Percentiles rank a stretch among this genome's conserved stretches.
Evolutionary conservation across 1,140 invertebrate genomes (phyloP).

Genomic region (Hormaphis cornu): DNA sequence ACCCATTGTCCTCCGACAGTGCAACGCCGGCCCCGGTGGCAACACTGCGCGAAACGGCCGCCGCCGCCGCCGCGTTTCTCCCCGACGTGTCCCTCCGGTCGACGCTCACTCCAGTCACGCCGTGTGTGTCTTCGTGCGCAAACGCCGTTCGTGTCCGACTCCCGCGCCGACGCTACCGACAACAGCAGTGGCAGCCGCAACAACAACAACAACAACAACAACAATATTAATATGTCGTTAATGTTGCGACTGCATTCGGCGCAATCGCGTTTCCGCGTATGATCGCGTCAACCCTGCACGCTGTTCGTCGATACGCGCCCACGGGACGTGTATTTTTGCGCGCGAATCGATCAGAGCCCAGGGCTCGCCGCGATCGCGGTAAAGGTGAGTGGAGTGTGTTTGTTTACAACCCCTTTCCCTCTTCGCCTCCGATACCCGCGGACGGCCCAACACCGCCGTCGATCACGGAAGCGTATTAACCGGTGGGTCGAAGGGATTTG

Average conservation of each 20-base stretch:
- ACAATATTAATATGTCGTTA: neutral
- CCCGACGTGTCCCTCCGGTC: neutral
- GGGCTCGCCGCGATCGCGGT: no score
- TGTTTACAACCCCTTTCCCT: no score
- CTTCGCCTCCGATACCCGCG: no score
- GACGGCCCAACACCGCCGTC: no score
- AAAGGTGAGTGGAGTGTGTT: no score
- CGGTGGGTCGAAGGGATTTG: no score
- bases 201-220: neutral
- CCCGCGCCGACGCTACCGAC: neutral
- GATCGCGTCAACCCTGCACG: neutral
- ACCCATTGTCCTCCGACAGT: no score
- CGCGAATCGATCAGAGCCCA: no score
- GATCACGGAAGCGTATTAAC: no score
- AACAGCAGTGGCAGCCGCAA: no score
- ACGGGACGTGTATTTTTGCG: neutral
- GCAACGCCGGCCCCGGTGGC: neutral
- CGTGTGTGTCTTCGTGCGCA: neutral
- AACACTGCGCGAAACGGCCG: neutral
- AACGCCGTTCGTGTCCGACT: neutral
- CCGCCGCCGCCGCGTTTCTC: neutral
- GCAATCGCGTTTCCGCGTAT: neutral
- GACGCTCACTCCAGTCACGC: neutral
- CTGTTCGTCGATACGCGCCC: no score
- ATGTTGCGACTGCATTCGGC: neutral